Evolutionary conservation across 1,140 invertebrate genomes (phyloP).

Genomic region (Aphidius ervi): DNA sequence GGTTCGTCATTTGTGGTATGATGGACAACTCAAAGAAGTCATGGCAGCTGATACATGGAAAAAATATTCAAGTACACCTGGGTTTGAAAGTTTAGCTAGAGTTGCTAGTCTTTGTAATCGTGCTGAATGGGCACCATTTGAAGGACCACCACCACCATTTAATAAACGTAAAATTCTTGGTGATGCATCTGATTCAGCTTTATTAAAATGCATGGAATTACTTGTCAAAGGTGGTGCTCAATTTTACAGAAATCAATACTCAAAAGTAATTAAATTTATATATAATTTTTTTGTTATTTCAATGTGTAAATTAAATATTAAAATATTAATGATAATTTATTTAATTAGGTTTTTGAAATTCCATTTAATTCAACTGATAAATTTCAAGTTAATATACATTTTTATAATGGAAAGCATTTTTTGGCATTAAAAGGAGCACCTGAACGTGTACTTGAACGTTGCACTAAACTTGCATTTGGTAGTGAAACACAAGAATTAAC

Average conservation of each 20-base stretch:
- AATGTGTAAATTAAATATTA: neutral
- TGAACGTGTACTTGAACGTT: constrained; percentile 76
- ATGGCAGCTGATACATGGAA: constrained; percentile 47
- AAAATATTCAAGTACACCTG: constrained; percentile 52
- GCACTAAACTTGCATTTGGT: constrained; percentile 70
- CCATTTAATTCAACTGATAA: constrained; percentile 55
- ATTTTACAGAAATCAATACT: constrained; percentile 60
- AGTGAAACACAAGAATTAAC: constrained; percentile 36
- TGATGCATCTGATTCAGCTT: constrained; percentile 77
- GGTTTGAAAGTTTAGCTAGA: constrained; percentile 62
- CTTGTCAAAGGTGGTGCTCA: constrained; percentile 63
- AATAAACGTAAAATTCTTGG: constrained; percentile 66
- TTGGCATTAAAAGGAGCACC: constrained; percentile 88
- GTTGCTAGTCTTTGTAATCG: constrained; percentile 73
- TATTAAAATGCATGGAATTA: constrained; percentile 72
- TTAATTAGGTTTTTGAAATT: constrained; percentile 30
- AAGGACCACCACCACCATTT: constrained; percentile 60
- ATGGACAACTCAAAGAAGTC: constrained; percentile 57
- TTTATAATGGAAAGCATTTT: constrained; percentile 47
- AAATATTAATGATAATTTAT: neutral
- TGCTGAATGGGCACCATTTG: constrained; percentile 62
- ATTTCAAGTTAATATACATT: constrained; percentile 52
- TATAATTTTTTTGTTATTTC: too few relatives aligned
- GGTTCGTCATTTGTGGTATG: constrained; percentile 66
- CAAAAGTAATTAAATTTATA: constrained; percentile 56